Percentiles rank a stretch among this genome's conserved stretches.
Conservation (phyloP, 2,797 vertebrate genomes). For the Mus minutoides region DNA sequence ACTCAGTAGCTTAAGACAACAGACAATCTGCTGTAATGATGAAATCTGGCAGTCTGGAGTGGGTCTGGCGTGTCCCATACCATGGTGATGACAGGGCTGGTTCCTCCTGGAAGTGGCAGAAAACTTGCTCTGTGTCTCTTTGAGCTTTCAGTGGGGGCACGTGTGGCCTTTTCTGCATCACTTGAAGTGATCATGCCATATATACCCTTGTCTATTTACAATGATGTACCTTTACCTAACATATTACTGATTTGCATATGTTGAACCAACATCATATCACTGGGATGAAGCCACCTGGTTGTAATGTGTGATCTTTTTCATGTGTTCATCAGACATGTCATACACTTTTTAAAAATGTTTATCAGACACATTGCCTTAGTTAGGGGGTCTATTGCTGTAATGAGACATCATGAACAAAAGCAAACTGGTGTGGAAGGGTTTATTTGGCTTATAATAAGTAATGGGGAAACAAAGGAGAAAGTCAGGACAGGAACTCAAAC, state of each 20-base stretch:
- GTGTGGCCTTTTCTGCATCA: background rate
- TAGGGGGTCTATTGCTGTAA: background rate
- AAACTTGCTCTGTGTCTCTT: background rate
- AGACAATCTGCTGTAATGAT: background rate
- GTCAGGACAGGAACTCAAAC: background rate
- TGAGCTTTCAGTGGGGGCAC: no score
- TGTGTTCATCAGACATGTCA: background rate
- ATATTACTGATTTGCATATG: background rate
- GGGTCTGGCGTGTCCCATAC: no score
- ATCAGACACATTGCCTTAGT: background rate
- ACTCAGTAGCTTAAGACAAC: background rate
- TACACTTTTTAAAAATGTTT: background rate
- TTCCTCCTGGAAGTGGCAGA: background rate
- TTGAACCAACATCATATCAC: background rate
- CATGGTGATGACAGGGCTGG: background rate
- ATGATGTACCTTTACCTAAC: background rate
- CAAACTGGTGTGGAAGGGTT: background rate
- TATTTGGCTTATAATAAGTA: background rate
- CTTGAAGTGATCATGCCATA: background rate
- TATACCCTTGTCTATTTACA: background rate
- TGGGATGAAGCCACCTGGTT: background rate
- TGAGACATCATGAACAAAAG: background rate
- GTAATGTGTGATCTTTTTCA: background rate
- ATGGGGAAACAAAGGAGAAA: background rate
- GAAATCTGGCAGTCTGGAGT: background rate